Evolutionary conservation across 2,888 invertebrate genomes (phyloP).

Genomic region (Hetaerina titia): DNA sequence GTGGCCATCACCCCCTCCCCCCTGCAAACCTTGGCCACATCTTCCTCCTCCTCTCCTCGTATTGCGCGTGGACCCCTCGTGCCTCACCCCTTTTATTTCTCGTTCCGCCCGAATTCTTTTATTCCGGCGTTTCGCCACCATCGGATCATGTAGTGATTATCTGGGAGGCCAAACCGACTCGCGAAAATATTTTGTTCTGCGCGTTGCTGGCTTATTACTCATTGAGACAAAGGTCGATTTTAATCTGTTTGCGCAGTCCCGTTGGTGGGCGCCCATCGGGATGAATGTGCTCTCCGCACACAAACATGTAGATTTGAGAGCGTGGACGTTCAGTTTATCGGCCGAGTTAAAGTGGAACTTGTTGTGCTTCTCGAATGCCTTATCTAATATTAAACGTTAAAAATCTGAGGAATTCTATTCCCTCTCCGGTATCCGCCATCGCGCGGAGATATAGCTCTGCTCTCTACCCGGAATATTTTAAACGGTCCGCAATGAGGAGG

Average conservation of each 20-base stretch:
- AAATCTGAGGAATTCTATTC: background rate
- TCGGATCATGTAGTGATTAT: slow-evolving; percentile 2
- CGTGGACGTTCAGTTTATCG: background rate
- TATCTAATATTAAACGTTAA: background rate
- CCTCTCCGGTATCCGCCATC: background rate
- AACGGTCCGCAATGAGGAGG: background rate
- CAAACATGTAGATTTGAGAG: background rate
- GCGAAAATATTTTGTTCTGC: background rate
- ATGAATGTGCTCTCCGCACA: background rate
- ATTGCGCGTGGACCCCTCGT: background rate
- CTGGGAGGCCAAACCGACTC: background rate
- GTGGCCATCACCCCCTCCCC: background rate
- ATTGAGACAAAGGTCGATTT: slow-evolving; percentile 23
- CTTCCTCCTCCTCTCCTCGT: background rate
- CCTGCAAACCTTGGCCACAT: background rate
- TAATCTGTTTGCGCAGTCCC: background rate
- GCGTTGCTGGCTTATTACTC: background rate
- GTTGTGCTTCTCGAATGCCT: background rate
- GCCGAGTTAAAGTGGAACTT: background rate
- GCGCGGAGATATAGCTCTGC: background rate
- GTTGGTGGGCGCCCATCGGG: background rate
- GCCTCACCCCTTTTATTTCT: background rate
- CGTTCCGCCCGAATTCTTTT: background rate
- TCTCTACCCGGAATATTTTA: background rate
- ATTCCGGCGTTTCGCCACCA: background rate